These are phyloP conservation scores for Nemurella pictetii DNA, from an alignment of 2,888 invertebrate genomes.

Conservation along the genomic window DNA sequence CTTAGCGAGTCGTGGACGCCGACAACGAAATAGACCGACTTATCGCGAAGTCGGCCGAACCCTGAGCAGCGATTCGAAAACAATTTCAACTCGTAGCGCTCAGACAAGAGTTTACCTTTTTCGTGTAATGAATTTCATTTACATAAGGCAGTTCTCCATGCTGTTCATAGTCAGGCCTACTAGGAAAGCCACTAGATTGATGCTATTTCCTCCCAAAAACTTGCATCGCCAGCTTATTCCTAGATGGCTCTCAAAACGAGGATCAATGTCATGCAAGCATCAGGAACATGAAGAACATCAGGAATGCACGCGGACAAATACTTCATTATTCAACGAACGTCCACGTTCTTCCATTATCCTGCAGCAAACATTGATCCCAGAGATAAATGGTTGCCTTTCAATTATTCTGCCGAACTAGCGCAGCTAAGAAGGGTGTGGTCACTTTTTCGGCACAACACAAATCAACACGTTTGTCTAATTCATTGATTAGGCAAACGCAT, in stretches of 20 bases:
- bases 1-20: neutral
- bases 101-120: neutral
- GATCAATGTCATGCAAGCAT: neutral
- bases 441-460: slow-evolving; percentile 3
- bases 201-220: neutral
- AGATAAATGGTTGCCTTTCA: neutral
- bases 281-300: too few relatives aligned
- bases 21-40: neutral
- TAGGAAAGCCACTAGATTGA: too few relatives aligned
- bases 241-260: too few relatives aligned
- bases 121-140: neutral
- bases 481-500: neutral
- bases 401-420: neutral
- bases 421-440: slow-evolving; percentile 1
- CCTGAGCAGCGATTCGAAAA: neutral
- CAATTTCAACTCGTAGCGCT: neutral
- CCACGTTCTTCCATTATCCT: neutral
- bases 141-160: neutral
- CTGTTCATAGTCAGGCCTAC: neutral
- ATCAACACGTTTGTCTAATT: slow-evolving; percentile 13
- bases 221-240: neutral
- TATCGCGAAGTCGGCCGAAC: neutral
- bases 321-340: neutral
- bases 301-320: neutral
- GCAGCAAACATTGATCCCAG: neutral